Evolutionary conservation across 2,888 invertebrate genomes (phyloP).

Genomic region (Ethmia dodecea): DNA sequence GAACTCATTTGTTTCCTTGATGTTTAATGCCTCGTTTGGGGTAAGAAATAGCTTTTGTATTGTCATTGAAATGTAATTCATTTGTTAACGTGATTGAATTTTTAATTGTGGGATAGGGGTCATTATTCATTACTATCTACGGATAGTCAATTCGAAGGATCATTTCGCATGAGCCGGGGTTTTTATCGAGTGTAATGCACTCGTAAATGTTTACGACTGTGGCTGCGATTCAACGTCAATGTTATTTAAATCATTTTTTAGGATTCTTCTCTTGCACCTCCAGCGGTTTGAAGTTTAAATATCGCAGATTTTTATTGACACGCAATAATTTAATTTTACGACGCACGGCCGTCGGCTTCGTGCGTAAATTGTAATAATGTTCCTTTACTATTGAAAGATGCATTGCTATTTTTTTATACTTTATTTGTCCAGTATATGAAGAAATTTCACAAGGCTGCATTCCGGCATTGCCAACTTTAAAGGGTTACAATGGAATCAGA

Average conservation of each 20-base stretch:
- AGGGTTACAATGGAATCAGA: no score
- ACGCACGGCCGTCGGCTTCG: conserved; percentile 36
- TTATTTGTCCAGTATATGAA: no score
- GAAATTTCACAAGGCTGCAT: no score
- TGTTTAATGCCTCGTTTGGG: conserved; percentile 23
- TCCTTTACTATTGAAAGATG: conserved; percentile 3
- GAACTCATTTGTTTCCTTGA: conserved; percentile 31
- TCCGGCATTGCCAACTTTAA: no score
- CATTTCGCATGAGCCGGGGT: conserved; percentile 55
- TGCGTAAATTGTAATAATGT: conserved; percentile 27
- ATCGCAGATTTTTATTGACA: conserved; percentile 46
- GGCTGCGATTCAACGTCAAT: conserved; percentile 51
- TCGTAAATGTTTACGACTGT: conserved; percentile 71
- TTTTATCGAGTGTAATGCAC: conserved; percentile 67
- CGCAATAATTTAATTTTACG: conserved; percentile 50
- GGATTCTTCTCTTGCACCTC: conserved; percentile 30
- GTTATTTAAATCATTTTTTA: conserved; percentile 61
- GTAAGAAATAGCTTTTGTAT: conserved; percentile 15
- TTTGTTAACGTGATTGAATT: conserved; percentile 3
- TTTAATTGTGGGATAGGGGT: conserved; percentile 9
- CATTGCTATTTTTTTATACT: no score
- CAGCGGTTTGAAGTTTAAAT: conserved; percentile 28
- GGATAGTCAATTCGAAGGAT: conserved; percentile 35
- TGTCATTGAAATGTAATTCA: conserved; percentile 29
- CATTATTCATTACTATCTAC: conserved; percentile 22